Percentiles rank a stretch among this genome's conserved stretches.
These are phyloP conservation scores for Laticauda laticaudata DNA, from an alignment of 2,113 vertebrate genomes.

Conservation along the genomic window DNA sequence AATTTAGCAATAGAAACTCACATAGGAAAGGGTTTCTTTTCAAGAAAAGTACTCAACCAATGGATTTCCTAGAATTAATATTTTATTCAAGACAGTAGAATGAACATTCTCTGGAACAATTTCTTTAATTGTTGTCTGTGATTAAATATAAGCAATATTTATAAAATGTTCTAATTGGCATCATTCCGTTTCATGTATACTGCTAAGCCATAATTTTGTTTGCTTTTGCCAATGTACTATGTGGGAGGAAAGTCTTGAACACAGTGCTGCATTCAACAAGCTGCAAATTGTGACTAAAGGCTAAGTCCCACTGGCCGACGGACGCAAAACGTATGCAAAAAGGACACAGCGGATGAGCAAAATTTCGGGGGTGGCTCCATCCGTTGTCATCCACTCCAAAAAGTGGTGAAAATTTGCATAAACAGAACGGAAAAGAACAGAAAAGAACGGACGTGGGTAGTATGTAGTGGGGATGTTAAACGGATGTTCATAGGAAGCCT, in stretches of 20 bases:
- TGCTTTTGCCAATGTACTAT: background rate
- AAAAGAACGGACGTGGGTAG: too few species aligned
- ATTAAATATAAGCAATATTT: background rate
- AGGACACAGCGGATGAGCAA: too few species aligned
- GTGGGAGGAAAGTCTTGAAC: background rate
- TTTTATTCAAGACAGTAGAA: constrained; percentile 7
- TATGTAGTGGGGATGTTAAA: too few species aligned
- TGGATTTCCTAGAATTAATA: background rate
- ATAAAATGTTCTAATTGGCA: background rate
- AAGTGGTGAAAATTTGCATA: too few species aligned
- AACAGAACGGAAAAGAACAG: too few species aligned
- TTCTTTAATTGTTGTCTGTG: background rate
- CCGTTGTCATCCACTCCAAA: too few species aligned
- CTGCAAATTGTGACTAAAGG: background rate
- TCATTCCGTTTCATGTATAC: background rate
- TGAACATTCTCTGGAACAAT: background rate
- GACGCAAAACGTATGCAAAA: too few species aligned
- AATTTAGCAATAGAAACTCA: background rate
- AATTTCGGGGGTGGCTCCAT: too few species aligned
- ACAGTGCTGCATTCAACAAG: background rate
- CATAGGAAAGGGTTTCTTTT: background rate
- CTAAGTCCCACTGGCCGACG: too few species aligned
- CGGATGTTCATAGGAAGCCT: too few species aligned
- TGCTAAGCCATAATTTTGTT: background rate
- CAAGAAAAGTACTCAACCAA: background rate